A percentile compares a stretch with the other conserved stretches of the same genome.
Conservation (phyloP, 2,797 vertebrate species). For the Arremon aurantiirostris region DNA sequence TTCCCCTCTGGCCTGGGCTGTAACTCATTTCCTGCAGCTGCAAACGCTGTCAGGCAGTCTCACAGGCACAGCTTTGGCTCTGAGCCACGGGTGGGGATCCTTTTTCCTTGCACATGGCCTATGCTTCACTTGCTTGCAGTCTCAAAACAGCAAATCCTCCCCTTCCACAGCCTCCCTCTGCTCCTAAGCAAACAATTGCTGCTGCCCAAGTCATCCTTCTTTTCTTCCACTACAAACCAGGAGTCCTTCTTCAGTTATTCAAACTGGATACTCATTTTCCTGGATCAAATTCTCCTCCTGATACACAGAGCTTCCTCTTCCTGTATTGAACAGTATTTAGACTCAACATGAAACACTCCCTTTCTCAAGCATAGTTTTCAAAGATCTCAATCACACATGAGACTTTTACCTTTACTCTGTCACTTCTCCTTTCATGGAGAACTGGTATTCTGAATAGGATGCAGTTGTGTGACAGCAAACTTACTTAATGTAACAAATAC, state of each 20-base stretch:
- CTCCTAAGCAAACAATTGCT: neutral
- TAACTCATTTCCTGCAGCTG: conserved; percentile 68
- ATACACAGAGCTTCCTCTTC: neutral
- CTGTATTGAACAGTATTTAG: neutral
- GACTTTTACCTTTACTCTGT: neutral
- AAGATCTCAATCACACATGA: fast-evolving
- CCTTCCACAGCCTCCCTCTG: neutral
- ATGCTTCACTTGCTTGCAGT: neutral
- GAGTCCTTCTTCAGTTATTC: neutral
- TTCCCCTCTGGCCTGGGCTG: conserved; percentile 30
- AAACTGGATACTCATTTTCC: neutral
- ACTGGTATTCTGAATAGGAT: neutral
- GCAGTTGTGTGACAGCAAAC: neutral
- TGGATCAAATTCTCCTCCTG: neutral
- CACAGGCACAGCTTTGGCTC: conserved; percentile 6
- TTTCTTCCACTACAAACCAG: neutral
- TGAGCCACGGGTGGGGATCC: conserved; percentile 5
- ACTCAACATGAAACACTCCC: neutral
- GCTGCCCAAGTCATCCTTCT: neutral
- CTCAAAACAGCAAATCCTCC: neutral
- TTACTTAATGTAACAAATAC: neutral
- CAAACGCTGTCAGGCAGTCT: conserved; percentile 4
- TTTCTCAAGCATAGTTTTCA: neutral
- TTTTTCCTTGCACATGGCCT: neutral
- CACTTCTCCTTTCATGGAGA: neutral